Base-by-base conservation (phyloP, 2,888 invertebrate species). In the Xestobium rufovillosum region DNA sequence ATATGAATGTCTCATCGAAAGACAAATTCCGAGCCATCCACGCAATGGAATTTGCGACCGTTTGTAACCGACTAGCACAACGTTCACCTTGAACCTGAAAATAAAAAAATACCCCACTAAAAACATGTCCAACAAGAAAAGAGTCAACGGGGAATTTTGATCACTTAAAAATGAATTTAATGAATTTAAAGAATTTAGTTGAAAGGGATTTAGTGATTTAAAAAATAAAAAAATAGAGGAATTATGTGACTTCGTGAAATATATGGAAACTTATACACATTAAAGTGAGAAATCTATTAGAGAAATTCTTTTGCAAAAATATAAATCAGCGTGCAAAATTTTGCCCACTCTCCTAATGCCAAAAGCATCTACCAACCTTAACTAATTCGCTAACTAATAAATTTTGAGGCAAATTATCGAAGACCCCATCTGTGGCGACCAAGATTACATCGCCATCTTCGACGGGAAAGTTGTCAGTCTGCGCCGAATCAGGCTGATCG, bases 351-450 rank as follows among this genome's bases (percentile, higher is more conserved):
- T n/a, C n/a, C n/a, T n/a, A n/a, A n/a, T n/a, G n/a, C n/a, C n/a
- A n/a, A n/a, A n/a, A n/a, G n/a, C n/a, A n/a, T n/a, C n/a, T n/a
- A 45, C 56, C 52, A 41, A 78, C 80, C 64, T 82, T 78, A 50
- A 76, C 70, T 67, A 96, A 75, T 67, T 92, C 89, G 32, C 84
- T 82, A 50, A 95, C 73, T 56, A 97, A 76, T 61, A 94, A 75
- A 48, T 83, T 81, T 56, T 91, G 91, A 42, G 94, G 92, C 54
- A 97, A 83, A 70, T 97, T 97, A 70, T 98, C 97, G 70, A 97
- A 98, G 37, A 98, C 88, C 35, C 97, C 97, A 68, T 98, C 97
- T 1, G 97, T 97, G 14, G 95, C 97, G 36, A 96, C 78, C 25
- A 96, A 74, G 56, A 96, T 89, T 34, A 90, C 88, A 67, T 96